Base-by-base conservation (phyloP, 1,140 invertebrate species). In the Trichonephila inaurata region DNA sequence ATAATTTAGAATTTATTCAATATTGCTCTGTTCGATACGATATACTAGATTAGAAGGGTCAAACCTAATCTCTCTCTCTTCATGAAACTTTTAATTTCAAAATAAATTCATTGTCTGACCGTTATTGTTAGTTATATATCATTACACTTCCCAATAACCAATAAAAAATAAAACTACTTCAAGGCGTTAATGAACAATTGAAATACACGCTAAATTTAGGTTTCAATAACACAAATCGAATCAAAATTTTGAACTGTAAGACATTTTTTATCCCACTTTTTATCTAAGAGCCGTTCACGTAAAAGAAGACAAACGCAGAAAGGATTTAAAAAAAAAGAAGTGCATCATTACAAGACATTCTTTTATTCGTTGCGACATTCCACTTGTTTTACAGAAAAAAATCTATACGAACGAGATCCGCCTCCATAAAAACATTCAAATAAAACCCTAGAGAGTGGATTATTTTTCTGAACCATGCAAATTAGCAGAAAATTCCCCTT, bases 401-500 rank as follows among this genome's bases (percentile, higher is more conserved):
- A 51, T 10, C 51, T 12, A 51, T 51, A 51, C 51, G 10, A 51
- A 51, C 51, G 2, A 51, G 51, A 51, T 51, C 51, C 51, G 51
- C 51, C 51, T 51, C 51, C 51, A 12, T 10, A 51, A 51, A 51
- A 51, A 51, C 51, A 51, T 66, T 62, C n/a, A 18, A 72, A 58
- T 72, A 58, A 72, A 51, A 24, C 87, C 28, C 64, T 16, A 16
- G 62, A 28, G 86, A 66, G 24, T 33, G 33, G 12, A 64, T 66
- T 44, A 89, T 69, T 69, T 89, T 51, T 51, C 51, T 51, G 51
- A 21, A 44, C n/a, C 24, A 87, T 87, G 85, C 60, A 87, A 87
- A 87, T 87, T 87, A 87, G 85, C 85, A 8, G 40, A 19, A 72
- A 89, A 89, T 72, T 89, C 72, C 3, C 44, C 33, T 87, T 87